Percentiles rank a stretch among this genome's conserved stretches.
Evolutionary conservation across 1,140 invertebrate species (phyloP).

Genomic region (Zaprionus lachaisei): DNA sequence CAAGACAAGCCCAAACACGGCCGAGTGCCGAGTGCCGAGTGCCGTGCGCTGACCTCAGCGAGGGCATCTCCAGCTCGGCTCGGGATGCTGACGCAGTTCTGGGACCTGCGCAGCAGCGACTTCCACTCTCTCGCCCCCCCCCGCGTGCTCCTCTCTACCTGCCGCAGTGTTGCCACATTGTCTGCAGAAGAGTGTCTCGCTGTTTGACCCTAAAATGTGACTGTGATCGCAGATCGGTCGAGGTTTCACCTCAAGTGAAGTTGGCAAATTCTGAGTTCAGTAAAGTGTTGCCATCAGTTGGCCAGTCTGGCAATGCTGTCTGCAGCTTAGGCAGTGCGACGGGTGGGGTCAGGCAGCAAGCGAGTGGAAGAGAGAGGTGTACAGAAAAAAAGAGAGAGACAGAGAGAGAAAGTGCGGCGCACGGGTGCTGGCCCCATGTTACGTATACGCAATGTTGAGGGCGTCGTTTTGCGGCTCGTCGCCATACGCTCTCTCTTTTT

Average conservation of each 20-base stretch:
- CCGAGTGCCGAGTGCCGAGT: neutral
- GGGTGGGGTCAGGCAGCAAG: constrained; percentile 8
- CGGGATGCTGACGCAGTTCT: constrained; percentile 25
- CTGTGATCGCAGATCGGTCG: neutral
- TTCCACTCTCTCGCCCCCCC: neutral
- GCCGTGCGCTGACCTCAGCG: constrained; percentile 26
- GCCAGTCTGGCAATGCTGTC: constrained; percentile 43
- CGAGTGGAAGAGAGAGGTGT: constrained; percentile 15
- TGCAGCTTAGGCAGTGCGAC: constrained; percentile 22
- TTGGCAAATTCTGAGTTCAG: neutral
- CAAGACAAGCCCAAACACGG: constrained; percentile 3
- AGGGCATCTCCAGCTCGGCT: constrained; percentile 5
- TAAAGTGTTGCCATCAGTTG: neutral
- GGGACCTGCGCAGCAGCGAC: constrained; percentile 14
- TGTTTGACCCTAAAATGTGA: neutral
- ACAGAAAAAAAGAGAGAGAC: neutral
- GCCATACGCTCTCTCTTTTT: constrained; percentile 20
- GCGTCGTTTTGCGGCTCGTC: constrained; percentile 61
- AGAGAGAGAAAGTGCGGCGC: constrained; percentile 17
- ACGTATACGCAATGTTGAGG: constrained; percentile 65
- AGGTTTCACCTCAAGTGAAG: neutral
- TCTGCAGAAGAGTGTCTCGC: neutral
- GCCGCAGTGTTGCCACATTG: constrained; percentile 19
- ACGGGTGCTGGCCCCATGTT: constrained; percentile 39
- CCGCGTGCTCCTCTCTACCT: too few species aligned